Percentiles rank a stretch among this genome's conserved stretches.
These are phyloP conservation scores for Chrosomus eos DNA, from an alignment of 2,797 vertebrate genomes.

Conservation along the genomic window DNA sequence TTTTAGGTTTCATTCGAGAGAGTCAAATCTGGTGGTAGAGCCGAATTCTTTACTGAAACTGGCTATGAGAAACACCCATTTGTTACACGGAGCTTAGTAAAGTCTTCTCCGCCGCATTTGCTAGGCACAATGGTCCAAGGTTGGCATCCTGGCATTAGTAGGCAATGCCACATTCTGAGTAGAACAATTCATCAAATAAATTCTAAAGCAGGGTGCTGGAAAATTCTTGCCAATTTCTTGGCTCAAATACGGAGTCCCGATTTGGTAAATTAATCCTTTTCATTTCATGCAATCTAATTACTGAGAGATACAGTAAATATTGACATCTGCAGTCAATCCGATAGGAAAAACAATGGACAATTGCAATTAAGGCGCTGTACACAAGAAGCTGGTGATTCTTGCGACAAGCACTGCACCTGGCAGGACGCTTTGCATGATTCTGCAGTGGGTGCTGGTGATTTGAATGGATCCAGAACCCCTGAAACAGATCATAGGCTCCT, in stretches of 20 bases:
- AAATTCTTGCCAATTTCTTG: slow-evolving; percentile 20
- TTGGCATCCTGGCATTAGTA: slow-evolving; percentile 50
- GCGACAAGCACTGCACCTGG: slow-evolving; percentile 28
- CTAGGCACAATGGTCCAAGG: slow-evolving; percentile 57
- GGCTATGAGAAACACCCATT: slow-evolving; percentile 37
- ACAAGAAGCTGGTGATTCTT: slow-evolving; percentile 53
- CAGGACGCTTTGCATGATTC: slow-evolving; percentile 33
- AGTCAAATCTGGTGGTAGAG: slow-evolving; percentile 18
- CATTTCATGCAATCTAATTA: slow-evolving; percentile 36
- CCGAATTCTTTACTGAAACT: background rate
- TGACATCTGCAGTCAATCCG: slow-evolving; percentile 26
- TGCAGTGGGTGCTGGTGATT: background rate
- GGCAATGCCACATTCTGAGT: slow-evolving; percentile 21
- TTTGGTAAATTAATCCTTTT: slow-evolving; percentile 22
- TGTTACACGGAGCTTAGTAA: slow-evolving; percentile 25
- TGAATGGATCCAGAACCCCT: slow-evolving; percentile 11
- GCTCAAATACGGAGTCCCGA: background rate
- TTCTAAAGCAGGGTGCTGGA: background rate
- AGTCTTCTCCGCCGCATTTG: background rate
- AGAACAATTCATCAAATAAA: slow-evolving; percentile 32
- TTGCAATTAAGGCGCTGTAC: slow-evolving; percentile 41
- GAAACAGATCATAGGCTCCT: slow-evolving; percentile 35
- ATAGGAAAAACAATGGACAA: slow-evolving; percentile 46
- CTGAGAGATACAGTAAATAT: slow-evolving; percentile 26
- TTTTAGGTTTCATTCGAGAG: background rate